Conservation (phyloP, 2,113 vertebrate genomes). For the Patagioenas fasciata region DNA sequence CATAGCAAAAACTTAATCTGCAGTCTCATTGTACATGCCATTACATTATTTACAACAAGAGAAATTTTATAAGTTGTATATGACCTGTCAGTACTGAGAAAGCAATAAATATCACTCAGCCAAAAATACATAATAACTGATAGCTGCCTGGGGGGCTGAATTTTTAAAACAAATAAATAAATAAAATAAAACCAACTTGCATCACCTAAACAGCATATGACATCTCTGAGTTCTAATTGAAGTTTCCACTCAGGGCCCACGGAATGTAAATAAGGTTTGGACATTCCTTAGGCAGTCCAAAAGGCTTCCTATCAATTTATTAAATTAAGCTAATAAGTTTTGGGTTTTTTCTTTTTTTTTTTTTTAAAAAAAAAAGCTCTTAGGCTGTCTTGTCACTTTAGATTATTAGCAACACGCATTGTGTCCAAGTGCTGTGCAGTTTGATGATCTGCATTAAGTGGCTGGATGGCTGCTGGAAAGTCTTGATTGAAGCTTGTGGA, state of each 20-base stretch:
- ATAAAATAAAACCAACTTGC: background rate
- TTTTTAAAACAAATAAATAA: background rate
- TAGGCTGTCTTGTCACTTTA: conserved; percentile 27
- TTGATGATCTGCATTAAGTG: background rate
- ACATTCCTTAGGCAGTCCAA: background rate
- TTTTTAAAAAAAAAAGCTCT: background rate
- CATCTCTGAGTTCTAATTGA: conserved; percentile 20
- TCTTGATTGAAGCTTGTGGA: background rate
- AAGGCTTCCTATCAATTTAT: background rate
- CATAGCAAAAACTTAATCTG: background rate
- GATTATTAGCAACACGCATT: conserved; percentile 1
- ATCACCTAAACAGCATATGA: background rate
- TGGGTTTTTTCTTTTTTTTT: background rate
- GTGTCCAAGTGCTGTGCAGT: background rate
- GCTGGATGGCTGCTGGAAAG: conserved; percentile 5
- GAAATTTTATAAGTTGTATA: background rate
- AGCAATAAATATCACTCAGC: background rate
- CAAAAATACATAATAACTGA: background rate
- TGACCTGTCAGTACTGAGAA: background rate
- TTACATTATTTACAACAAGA: background rate
- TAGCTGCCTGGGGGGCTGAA: background rate
- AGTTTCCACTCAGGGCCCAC: background rate
- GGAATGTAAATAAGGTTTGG: background rate
- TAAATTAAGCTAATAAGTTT: background rate
- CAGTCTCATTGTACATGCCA: background rate